Evolutionary conservation across 2,113 vertebrate genomes (phyloP).

Genomic region (Sylvilagus bachmani): DNA sequence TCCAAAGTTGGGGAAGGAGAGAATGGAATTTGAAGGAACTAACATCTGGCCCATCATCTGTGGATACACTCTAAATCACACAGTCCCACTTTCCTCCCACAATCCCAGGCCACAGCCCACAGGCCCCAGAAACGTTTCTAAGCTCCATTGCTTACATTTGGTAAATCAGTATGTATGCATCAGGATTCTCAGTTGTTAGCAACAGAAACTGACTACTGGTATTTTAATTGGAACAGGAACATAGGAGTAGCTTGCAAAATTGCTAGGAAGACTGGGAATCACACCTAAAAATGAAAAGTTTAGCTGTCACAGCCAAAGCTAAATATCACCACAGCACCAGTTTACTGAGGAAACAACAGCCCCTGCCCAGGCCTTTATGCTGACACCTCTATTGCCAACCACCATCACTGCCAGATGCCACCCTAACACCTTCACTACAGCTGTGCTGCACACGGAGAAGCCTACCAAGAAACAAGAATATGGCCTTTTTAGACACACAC

Average conservation of each 20-base stretch:
- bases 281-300: constrained; percentile 27
- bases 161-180: background rate
- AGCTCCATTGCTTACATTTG: background rate
- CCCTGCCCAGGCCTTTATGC: background rate
- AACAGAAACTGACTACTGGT: background rate
- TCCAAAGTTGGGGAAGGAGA: background rate
- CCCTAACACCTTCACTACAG: background rate
- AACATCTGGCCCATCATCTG: background rate
- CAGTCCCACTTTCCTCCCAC: background rate
- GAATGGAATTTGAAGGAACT: constrained; percentile 34
- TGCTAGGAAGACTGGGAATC: background rate
- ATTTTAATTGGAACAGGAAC: background rate
- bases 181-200: background rate
- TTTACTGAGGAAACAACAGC: background rate
- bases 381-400: background rate
- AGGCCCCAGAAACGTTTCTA: background rate
- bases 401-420: background rate
- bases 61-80: background rate
- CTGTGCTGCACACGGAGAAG: background rate
- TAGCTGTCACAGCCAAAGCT: background rate
- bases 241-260: background rate
- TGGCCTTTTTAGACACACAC: background rate
- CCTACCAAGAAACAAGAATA: background rate
- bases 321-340: background rate
- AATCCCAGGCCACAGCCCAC: background rate